These are phyloP conservation scores for Apamea crenata DNA, from an alignment of 2,888 invertebrate genomes.

Conservation along the genomic window DNA sequence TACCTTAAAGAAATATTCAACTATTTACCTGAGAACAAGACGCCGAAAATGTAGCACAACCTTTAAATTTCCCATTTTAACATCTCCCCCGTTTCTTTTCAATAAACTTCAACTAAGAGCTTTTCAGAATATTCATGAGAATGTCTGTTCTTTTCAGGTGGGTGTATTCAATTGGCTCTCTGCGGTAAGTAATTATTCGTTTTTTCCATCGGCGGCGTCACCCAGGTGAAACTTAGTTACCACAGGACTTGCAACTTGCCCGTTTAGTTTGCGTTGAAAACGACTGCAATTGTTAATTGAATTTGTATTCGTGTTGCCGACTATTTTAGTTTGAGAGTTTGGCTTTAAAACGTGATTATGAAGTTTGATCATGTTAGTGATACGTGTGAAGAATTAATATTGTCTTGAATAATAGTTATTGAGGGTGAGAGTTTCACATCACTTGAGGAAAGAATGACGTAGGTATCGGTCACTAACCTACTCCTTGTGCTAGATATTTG, in stretches of 20 bases:
- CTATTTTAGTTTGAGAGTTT: conserved; percentile 25
- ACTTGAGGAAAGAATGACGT: not conserved
- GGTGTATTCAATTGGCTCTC: conserved; percentile 82
- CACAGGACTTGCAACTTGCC: conserved; percentile 71
- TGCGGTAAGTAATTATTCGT: conserved; percentile 76
- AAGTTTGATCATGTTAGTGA: not conserved
- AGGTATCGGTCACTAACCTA: not conserved
- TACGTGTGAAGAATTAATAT: conserved; percentile 23
- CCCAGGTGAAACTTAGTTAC: conserved; percentile 77
- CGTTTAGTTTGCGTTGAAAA: conserved; percentile 73
- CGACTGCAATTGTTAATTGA: conserved; percentile 70
- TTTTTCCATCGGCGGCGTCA: conserved; percentile 65
- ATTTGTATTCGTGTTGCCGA: conserved; percentile 49
- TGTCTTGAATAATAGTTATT: too few relatives aligned
- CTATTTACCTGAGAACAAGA: not conserved
- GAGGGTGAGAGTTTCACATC: not conserved
- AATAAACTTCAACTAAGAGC: conserved; percentile 87
- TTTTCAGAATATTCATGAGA: conserved; percentile 88
- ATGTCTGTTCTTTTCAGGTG: conserved; percentile 88
- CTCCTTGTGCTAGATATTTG: not conserved
- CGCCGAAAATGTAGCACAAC: conserved; percentile 45
- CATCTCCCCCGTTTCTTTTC: conserved; percentile 79
- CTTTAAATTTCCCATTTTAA: conserved; percentile 66
- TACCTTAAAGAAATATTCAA: not conserved
- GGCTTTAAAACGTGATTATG: conserved; percentile 6